Base-by-base conservation (phyloP, 2,888 invertebrate genomes). In the Aelia acuminata region DNA sequence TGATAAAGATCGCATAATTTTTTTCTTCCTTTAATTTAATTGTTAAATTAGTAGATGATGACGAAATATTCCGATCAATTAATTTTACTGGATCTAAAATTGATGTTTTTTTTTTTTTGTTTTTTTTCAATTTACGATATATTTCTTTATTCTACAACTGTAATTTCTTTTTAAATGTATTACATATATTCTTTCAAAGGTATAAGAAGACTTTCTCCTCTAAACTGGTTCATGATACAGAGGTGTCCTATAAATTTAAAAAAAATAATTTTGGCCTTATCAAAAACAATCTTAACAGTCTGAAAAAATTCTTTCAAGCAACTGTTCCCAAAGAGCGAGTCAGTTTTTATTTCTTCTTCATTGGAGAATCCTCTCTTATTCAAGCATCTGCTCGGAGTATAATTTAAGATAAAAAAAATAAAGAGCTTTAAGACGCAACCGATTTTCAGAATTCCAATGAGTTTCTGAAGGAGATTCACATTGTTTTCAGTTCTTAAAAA, bases 171-270 rank as follows among this genome's bases (percentile, higher is more conserved):
- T 57, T 26, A 57, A 15, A 15, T 31, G 5, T 18, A 35, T 70
- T 70, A 35, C 26, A 26, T 57, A 35, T 57, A 26, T 57, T 26
- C 26, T 26, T 57, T 57, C 57, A 57, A 26, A 57, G 13, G 57
- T 70, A 70, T 70, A 35, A 70, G 31, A 13, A 31, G 5, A 70
- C 63, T 70, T 70, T 70, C 63, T 70, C 63, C 8, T 7, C 18
- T 35, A 5, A 35, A 70, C 63, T 70, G 63, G 63, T 70, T 4
- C 63, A 35, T 7, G 63, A 22, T 18, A 31, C 20, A 18, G 63
- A 70, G 35, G 31, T 5, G 63, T 20, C 35, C 63, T 70, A 70
- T 70, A 70, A 70, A 70, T 70, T 70, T 70, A 18, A 35, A 70
- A 70, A n/a, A 18, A 70, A 70, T 31, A 70, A 70, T 70, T 70